Percentiles rank a stretch among this genome's conserved stretches.
These are phyloP conservation scores for Chlamydotis undulata DNA, from an alignment of 2,113 vertebrate genomes.

Conservation along the genomic window DNA sequence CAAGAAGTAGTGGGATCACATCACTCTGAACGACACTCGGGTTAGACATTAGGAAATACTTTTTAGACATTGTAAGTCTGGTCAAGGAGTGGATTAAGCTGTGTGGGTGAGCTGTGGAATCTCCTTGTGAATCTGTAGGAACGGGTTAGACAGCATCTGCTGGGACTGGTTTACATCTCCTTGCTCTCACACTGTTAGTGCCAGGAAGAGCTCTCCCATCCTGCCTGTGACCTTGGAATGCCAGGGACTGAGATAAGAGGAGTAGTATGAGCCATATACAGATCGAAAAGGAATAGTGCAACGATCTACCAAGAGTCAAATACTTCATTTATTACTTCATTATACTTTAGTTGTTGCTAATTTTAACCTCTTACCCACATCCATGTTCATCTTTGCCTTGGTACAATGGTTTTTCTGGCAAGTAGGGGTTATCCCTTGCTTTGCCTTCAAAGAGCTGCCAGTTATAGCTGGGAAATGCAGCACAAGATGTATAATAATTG, in stretches of 20 bases:
- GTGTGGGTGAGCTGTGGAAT: neutral
- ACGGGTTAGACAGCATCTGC: neutral
- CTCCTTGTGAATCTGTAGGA: neutral
- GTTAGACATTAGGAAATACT: neutral
- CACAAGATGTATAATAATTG: neutral
- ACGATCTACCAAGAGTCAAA: neutral
- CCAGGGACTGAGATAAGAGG: neutral
- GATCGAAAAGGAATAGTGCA: neutral
- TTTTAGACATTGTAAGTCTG: neutral
- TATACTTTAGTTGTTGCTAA: neutral
- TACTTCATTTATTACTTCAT: neutral
- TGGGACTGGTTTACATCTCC: neutral
- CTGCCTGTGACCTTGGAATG: neutral
- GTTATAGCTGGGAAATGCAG: neutral
- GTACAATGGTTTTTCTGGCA: neutral
- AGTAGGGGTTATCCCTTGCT: neutral
- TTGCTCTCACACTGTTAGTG: neutral
- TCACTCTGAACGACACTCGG: neutral
- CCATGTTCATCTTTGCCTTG: neutral
- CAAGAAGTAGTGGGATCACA: neutral
- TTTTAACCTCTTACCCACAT: neutral
- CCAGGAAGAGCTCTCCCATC: neutral
- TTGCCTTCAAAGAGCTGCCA: neutral
- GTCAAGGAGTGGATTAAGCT: neutral
- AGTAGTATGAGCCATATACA: neutral